Percentiles rank a stretch among this genome's conserved stretches.
Evolutionary conservation across 2,888 invertebrate species (phyloP).

Genomic region (Epistrophe grossulariae): DNA sequence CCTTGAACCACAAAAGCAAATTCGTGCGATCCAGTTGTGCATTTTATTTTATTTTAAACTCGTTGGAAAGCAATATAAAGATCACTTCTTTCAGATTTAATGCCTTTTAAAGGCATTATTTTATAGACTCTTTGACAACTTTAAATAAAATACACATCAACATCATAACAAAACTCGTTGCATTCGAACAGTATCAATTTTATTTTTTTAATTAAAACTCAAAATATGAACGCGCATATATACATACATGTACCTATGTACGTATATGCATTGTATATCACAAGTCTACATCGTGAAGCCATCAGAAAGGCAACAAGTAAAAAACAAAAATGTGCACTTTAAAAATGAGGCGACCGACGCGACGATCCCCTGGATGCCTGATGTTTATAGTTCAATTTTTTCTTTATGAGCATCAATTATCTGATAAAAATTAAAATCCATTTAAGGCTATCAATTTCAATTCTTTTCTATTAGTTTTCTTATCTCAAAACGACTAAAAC

Average conservation of each 20-base stretch:
- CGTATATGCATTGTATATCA: too few species aligned
- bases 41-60: too few species aligned
- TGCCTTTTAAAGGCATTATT: too few species aligned
- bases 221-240: background rate
- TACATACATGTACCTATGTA: background rate
- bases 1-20: too few species aligned
- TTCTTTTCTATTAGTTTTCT: constrained; percentile 57
- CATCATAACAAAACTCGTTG: too few species aligned
- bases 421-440: constrained; percentile 45
- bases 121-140: too few species aligned
- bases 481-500: constrained; percentile 49
- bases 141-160: too few species aligned
- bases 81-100: too few species aligned
- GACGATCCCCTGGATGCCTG: background rate
- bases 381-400: background rate
- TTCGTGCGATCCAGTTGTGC: too few species aligned
- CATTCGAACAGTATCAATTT: background rate
- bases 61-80: too few species aligned
- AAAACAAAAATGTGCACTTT: background rate
- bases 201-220: background rate
- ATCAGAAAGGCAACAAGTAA: background rate
- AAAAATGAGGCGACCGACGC: constrained; percentile 6
- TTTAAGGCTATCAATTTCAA: constrained; percentile 44
- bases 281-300: background rate
- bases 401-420: constrained; percentile 41